Evolutionary conservation across 2,888 invertebrate species (phyloP).

Genomic region (Mimachlamys varia): DNA sequence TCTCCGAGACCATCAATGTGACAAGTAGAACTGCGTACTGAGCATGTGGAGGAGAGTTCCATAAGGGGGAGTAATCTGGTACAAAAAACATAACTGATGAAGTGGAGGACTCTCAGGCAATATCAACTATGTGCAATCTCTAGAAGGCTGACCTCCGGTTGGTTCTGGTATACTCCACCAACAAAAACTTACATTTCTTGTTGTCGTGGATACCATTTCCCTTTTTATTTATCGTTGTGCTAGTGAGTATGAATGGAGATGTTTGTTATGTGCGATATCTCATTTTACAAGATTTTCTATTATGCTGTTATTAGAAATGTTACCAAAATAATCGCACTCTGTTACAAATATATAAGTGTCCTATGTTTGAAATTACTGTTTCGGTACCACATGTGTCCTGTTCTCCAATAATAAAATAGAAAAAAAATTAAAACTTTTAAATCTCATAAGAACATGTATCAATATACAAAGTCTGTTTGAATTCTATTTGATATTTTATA

Average conservation of each 20-base stretch:
- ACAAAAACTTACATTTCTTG: background rate
- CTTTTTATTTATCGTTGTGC: background rate
- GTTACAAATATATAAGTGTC: no score
- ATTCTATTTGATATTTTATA: no score
- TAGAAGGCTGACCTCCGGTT: background rate
- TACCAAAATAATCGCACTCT: background rate
- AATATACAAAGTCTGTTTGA: no score
- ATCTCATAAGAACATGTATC: no score
- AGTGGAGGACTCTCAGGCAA: background rate
- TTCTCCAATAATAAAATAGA: no score
- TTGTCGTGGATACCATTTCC: background rate
- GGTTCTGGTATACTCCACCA: background rate
- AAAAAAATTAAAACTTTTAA: no score
- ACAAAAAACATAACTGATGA: background rate
- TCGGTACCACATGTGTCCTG: no score
- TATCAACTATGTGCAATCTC: conserved; percentile 20
- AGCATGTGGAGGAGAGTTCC: background rate
- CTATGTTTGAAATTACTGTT: no score
- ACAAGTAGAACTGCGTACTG: conserved; percentile 60
- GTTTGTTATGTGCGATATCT: background rate
- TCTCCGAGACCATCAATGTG: conserved; percentile 68
- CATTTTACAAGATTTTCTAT: background rate
- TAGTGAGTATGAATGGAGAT: background rate
- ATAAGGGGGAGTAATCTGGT: background rate
- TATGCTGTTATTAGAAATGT: background rate